phyloP scores from a whole-genome alignment of 2,888 invertebrate species.

The Patella pellucida region DNA sequence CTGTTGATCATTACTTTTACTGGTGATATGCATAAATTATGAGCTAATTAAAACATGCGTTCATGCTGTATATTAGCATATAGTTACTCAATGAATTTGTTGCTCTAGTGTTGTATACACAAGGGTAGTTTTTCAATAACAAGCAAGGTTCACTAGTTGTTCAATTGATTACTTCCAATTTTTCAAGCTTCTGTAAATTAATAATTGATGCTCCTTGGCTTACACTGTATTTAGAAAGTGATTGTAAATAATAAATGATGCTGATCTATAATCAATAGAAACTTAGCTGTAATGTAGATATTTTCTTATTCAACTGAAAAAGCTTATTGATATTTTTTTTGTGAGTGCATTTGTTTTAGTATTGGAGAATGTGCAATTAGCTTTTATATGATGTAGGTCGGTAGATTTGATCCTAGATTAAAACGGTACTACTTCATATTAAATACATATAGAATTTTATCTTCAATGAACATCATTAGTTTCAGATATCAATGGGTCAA shows the following conservation, averaged over 20 bases:
- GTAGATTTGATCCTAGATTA: no score
- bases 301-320: no score
- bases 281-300: not conserved
- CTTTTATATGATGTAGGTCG: no score
- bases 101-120: not conserved
- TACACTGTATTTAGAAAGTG: no score
- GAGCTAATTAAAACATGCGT: not conserved
- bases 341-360: no score
- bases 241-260: slow-evolving; percentile 7
- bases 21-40: slow-evolving; percentile 5
- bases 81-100: slow-evolving; percentile 8
- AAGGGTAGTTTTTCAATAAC: not conserved
- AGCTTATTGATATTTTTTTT: no score
- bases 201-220: not conserved
- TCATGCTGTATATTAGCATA: not conserved
- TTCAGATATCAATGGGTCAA: no score
- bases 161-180: not conserved
- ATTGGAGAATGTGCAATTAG: no score
- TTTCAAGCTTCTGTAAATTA: not conserved
- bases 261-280: not conserved
- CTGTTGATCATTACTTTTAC: not conserved
- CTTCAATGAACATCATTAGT: no score
- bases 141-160: not conserved
- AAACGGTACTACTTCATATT: no score
- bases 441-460: no score